Evolutionary conservation across 2,113 vertebrate genomes (phyloP).

Genomic region (Ceuthmochares aereus): DNA sequence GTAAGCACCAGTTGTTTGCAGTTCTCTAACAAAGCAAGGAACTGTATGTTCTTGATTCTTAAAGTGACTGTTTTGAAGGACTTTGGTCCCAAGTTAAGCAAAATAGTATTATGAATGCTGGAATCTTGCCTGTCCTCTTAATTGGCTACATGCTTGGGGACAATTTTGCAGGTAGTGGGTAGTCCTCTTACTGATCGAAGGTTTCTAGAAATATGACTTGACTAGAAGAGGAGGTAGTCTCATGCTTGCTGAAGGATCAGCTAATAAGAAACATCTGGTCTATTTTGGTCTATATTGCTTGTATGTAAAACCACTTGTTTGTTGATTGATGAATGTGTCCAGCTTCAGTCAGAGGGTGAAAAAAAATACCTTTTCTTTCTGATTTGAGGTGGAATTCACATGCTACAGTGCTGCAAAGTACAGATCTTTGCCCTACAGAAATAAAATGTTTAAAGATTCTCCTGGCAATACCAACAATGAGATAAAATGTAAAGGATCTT

Average conservation of each 20-base stretch:
- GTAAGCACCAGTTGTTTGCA: slow-evolving; percentile 66
- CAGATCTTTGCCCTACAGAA: neutral
- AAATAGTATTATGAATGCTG: neutral
- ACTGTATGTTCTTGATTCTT: neutral
- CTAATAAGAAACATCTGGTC: neutral
- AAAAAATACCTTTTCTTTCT: neutral
- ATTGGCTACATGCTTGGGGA: neutral
- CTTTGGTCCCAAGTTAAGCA: neutral
- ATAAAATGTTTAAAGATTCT: neutral
- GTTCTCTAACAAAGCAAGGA: neutral
- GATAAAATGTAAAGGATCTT: neutral
- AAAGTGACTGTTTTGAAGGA: neutral
- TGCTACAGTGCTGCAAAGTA: neutral
- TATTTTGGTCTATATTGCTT: neutral
- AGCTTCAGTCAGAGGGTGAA: neutral
- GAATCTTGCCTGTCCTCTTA: neutral
- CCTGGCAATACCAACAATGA: neutral
- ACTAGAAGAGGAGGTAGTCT: neutral
- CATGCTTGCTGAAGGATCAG: neutral
- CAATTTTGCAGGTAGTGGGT: neutral
- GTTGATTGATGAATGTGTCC: neutral
- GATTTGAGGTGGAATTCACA: neutral
- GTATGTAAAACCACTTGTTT: neutral
- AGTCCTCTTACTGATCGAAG: neutral
- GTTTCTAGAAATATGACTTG: neutral